Evolutionary conservation across 92 coral and sea anemone species (phyloP), one percentile per base, ranked within the genome.

Genomic region (Siderastrea siderea): DNA sequence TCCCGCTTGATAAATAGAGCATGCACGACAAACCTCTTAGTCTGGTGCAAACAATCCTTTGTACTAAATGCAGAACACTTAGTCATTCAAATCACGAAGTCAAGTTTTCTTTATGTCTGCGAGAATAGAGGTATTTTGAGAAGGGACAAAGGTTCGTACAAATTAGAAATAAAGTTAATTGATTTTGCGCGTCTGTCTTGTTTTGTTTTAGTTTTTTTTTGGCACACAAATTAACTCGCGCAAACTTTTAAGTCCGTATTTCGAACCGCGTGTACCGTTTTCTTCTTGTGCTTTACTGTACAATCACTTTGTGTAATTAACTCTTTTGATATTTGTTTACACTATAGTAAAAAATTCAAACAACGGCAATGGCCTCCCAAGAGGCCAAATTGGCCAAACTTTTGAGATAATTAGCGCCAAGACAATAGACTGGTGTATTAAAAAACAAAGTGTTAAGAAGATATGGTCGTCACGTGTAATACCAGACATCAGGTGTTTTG

Each of bases 391-490:
- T 26, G 87, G 61, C 43, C n/a, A 10, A 3, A 7, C 26, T 14
- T 9, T 13, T 84, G 12, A 61, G 17, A 6, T 38, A 77, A 45
- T 57, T 14, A 13, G 19, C 50, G n/a, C 14, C 3, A 14, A 50
- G 2, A 73, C 68, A 81, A 45, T 81, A 0, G 9, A n/a, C n/a
- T n/a, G 1, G 46, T 16, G 55, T 38, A n/a, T n/a, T n/a, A n/a
- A n/a, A n/a, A 82, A 81, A 46, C 86, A 82, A 17, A n/a, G 86
- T 82, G 66, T 82, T 70, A 57, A 69, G 38, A 19, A 82, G 86
- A 70, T 71, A 51, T 70, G 67, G 16, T n/a, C 26, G 38, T 10
- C 74, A 66, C 84, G 74, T 38, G 74, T 66, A 16, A 6, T 1
- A 14, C 3, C 77, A 69, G 16, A 65, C 5, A 19, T n/a, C 5